Percentiles rank a stretch among this genome's conserved stretches.
Conservation (phyloP, 2,113 vertebrate species). For the Taurulus bubalis region DNA sequence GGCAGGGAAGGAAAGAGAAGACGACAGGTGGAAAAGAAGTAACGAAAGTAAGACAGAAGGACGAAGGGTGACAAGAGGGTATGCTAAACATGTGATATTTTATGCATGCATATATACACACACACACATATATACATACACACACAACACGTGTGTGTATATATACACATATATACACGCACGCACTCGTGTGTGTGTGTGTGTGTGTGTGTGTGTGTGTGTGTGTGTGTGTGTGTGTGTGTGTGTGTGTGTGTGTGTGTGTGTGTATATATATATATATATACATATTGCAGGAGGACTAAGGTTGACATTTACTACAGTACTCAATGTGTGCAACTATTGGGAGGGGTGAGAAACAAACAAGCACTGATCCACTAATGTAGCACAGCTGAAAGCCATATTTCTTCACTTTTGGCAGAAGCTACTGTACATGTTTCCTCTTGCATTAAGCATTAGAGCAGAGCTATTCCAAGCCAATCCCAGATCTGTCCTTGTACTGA, state of each 20-base stretch:
- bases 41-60: not conserved
- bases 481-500: not conserved
- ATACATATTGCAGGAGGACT: not conserved
- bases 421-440: not conserved
- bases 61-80: not conserved
- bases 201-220: no score
- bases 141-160: no score
- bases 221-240: no score
- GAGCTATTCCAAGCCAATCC: not conserved
- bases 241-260: no score
- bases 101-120: not conserved
- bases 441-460: not conserved
- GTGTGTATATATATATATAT: no score
- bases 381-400: not conserved
- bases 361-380: not conserved
- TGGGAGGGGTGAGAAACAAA: not conserved
- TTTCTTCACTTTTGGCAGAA: not conserved
- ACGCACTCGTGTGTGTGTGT: no score
- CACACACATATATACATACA: no score
- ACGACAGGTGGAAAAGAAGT: not conserved
- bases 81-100: constrained; percentile 8
- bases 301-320: not conserved
- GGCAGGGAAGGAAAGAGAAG: not conserved
- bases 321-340: not conserved
- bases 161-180: no score